Evolutionary conservation across 2,888 invertebrate genomes (phyloP), one percentile per base, ranked within the genome.

Genomic region (Drosophila meridionalis): DNA sequence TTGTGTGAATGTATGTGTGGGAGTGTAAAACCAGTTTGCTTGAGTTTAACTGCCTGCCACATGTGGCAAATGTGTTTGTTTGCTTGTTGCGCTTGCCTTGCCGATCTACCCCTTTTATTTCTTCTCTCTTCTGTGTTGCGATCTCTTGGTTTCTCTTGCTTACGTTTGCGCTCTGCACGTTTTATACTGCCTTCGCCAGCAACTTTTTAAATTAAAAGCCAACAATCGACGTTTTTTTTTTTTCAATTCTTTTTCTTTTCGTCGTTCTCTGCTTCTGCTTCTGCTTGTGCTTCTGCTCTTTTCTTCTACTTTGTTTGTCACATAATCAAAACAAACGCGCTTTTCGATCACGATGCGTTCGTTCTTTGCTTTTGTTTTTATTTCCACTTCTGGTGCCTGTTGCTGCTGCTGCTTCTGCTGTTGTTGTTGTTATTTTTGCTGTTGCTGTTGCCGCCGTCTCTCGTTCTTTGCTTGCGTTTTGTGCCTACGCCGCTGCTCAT

Each of bases 251-350:
- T 56, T 66, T 45, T 43, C 69, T 47, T 58, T 57, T 52, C 64
- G 57, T 68, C 68, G 36, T 45, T 56, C 73, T 53, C 47, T 36
- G 28, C 28, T 28, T 42, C 3, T 57, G 48, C 20, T 73, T 71
- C 50, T 55, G 11, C 52, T 52, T 20, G 20, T 20, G 20, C 20
- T 20, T 20, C 20, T 20, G 20, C 20, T 71, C 68, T 76, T 63
- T 57, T 56, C 47, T 64, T 45, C 48, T 69, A 62, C 66, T 77
- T 76, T 73, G 78, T 74, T 75, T 78, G 83, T 81, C 77, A 71
- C 76, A 83, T 76, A 87, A 90, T 90, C 90, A 87, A 87, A 90
- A 87, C 90, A 87, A 89, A 87, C 75, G 78, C 89, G 76, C 73
- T 69, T 77, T 81, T 83, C 77, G 75, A 79, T 88, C 87, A 80